These are phyloP conservation scores for Fulmarus glacialis DNA, from an alignment of 2,113 vertebrate species.

Conservation along the genomic window DNA sequence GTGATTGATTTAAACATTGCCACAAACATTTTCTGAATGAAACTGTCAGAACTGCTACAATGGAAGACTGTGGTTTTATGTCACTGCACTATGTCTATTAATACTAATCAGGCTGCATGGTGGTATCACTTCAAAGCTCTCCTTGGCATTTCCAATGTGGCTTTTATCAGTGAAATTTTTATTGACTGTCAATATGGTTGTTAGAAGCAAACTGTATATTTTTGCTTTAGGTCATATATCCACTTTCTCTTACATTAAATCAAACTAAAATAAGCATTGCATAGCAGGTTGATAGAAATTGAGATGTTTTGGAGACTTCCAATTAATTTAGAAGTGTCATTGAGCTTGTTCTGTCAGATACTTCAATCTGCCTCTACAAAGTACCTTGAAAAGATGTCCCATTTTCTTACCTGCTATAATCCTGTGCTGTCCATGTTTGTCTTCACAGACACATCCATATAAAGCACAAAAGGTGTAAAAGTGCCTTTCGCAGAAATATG, in stretches of 20 bases:
- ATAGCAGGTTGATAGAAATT: not conserved
- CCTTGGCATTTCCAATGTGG: not conserved
- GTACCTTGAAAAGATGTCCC: not conserved
- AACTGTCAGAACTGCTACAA: not conserved
- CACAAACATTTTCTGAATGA: not conserved
- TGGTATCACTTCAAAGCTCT: not conserved
- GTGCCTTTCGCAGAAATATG: not conserved
- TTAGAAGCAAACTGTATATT: not conserved
- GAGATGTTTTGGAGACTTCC: not conserved
- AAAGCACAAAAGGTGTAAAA: not conserved
- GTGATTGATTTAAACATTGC: not conserved
- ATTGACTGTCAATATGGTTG: not conserved
- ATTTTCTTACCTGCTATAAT: not conserved
- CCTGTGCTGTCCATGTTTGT: not conserved
- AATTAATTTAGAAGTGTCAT: not conserved
- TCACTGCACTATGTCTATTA: not conserved
- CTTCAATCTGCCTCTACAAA: not conserved
- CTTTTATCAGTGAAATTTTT: not conserved
- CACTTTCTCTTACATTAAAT: not conserved
- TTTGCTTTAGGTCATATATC: not conserved
- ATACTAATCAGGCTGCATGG: not conserved
- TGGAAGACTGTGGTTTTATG: not conserved
- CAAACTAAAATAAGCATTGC: not conserved
- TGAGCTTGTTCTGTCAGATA: not conserved
- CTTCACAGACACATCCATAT: not conserved